Evolutionary conservation across 2,797 vertebrate genomes (phyloP).

Genomic region (Pangasius sanitwongsei): DNA sequence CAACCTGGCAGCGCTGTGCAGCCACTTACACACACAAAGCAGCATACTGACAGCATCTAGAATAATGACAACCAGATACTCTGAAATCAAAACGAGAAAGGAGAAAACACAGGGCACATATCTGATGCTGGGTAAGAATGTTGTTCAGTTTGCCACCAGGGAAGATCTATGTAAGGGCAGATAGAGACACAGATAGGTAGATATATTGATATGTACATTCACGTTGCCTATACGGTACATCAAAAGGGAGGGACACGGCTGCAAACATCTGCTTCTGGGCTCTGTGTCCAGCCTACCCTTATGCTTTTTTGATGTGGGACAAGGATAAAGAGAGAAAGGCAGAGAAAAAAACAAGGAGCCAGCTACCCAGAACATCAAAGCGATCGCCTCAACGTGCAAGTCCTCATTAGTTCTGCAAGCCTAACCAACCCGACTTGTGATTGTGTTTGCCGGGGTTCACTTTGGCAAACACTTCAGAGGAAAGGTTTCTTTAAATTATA

Average conservation of each 20-base stretch:
- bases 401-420: slow-evolving; percentile 85
- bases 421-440: slow-evolving; percentile 81
- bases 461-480: slow-evolving; percentile 84
- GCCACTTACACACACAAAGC: slow-evolving; percentile 75
- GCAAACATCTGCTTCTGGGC: slow-evolving; percentile 83
- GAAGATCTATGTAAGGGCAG: slow-evolving; percentile 49
- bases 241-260: slow-evolving; percentile 64
- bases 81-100: slow-evolving; percentile 66
- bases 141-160: slow-evolving; percentile 43
- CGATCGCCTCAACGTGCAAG: slow-evolving; percentile 75
- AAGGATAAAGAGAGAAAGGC: slow-evolving; percentile 75
- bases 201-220: slow-evolving; percentile 57
- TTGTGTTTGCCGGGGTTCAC: slow-evolving; percentile 82
- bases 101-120: slow-evolving; percentile 29
- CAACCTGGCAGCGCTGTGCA: slow-evolving; percentile 60
- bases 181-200: slow-evolving; percentile 58
- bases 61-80: slow-evolving; percentile 83
- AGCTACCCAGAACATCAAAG: slow-evolving; percentile 85
- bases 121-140: slow-evolving; percentile 42
- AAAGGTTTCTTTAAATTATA: slow-evolving; percentile 80
- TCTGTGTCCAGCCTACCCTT: slow-evolving; percentile 66
- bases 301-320: slow-evolving; percentile 82
- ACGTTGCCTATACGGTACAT: slow-evolving; percentile 39
- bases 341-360: slow-evolving; percentile 78
- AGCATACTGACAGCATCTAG: slow-evolving; percentile 72